Evolutionary conservation across 1,140 invertebrate genomes (phyloP).

Genomic region (Hyles euphorbiae): DNA sequence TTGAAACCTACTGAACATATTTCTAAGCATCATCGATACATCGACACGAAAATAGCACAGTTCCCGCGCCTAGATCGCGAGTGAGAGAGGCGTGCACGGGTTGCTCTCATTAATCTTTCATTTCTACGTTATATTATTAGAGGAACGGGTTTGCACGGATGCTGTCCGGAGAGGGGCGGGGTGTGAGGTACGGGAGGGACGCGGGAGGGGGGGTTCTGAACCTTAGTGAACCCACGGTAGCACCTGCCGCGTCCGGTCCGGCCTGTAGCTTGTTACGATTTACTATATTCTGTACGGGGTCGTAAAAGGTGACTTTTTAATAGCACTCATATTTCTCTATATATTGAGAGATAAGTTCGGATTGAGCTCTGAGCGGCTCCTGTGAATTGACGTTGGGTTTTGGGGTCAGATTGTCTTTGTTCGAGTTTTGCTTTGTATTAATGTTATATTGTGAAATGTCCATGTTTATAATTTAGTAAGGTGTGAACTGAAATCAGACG

Average conservation of each 20-base stretch:
- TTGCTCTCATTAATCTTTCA: constrained; percentile 74
- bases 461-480: too few species aligned
- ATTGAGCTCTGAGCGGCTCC: constrained; percentile 9
- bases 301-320: constrained; percentile 27
- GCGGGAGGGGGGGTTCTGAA: constrained; percentile 42
- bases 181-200: not conserved
- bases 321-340: constrained; percentile 15
- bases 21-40: not conserved
- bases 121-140: constrained; percentile 74
- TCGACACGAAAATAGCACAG: not conserved
- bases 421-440: not conserved
- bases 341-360: constrained; percentile 17
- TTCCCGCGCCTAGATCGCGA: constrained; percentile 20
- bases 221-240: constrained; percentile 67
- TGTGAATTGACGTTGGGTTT: not conserved
- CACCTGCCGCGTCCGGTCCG: constrained; percentile 66
- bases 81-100: constrained; percentile 69
- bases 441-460: too few species aligned
- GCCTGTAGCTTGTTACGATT: constrained; percentile 4
- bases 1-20: too few species aligned
- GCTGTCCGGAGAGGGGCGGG: constrained; percentile 33
- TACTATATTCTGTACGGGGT: constrained; percentile 13
- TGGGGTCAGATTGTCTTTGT: not conserved
- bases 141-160: constrained; percentile 71
- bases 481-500: too few species aligned